Percentiles rank a stretch among this genome's conserved stretches.
phyloP scores from a whole-genome alignment of 2,113 vertebrate species.

The Xiphophorus couchianus region DNA sequence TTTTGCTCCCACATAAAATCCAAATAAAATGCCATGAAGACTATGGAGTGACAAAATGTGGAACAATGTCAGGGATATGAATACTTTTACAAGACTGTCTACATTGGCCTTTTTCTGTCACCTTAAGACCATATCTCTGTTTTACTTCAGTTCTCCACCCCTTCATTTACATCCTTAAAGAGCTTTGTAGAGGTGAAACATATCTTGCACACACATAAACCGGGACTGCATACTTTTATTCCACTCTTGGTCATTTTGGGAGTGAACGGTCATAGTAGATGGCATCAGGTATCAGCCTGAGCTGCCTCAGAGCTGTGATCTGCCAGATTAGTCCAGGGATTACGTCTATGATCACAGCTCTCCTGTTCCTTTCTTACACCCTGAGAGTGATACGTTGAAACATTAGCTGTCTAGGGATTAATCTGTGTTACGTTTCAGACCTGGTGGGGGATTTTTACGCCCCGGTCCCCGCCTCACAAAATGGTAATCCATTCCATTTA shows the following conservation, averaged over 20 bases:
- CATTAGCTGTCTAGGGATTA: slow-evolving; percentile 24
- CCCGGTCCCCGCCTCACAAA: slow-evolving; percentile 41
- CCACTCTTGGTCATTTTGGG: slow-evolving; percentile 29
- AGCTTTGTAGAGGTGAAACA: neutral
- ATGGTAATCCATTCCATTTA: slow-evolving; percentile 49
- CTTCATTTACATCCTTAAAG: too few species aligned
- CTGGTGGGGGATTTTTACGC: slow-evolving; percentile 22
- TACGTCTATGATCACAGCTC: slow-evolving; percentile 41
- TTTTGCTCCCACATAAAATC: too few species aligned
- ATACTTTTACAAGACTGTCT: too few species aligned
- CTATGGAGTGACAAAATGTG: too few species aligned
- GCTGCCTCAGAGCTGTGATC: slow-evolving; percentile 45
- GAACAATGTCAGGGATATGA: too few species aligned
- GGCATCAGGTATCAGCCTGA: slow-evolving; percentile 55
- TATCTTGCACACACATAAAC: neutral
- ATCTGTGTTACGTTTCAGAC: slow-evolving; percentile 28
- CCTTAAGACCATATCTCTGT: neutral
- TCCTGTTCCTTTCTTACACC: slow-evolving; percentile 11
- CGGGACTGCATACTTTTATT: slow-evolving; percentile 7
- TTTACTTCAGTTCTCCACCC: neutral
- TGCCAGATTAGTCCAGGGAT: slow-evolving; percentile 59
- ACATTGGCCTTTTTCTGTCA: too few species aligned
- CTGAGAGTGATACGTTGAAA: slow-evolving; percentile 13
- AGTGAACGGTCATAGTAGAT: slow-evolving; percentile 37
- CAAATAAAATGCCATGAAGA: too few species aligned